Percentiles rank a stretch among this genome's conserved stretches.
phyloP scores from a whole-genome alignment of 1,140 invertebrate genomes.

The Vanessa atalanta region DNA sequence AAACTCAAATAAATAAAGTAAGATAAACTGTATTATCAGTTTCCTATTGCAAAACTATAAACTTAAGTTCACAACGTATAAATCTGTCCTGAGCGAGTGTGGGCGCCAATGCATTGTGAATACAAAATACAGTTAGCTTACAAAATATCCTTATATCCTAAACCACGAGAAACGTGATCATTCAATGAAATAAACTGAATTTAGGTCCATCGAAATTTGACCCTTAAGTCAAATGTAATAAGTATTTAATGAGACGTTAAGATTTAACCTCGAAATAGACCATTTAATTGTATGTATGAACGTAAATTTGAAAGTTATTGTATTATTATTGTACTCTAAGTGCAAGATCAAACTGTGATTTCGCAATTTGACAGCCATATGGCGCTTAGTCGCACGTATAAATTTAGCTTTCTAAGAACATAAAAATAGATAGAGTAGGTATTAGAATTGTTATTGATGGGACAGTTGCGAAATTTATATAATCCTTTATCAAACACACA shows the following conservation, averaged over 20 bases:
- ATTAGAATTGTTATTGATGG: background rate
- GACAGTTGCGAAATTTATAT: background rate
- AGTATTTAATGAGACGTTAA: background rate
- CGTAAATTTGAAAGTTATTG: slow-evolving; percentile 16
- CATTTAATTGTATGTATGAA: background rate
- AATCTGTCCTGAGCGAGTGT: slow-evolving; percentile 42
- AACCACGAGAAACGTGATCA: background rate
- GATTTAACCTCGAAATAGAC: background rate
- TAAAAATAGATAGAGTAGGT: background rate
- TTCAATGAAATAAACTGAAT: background rate
- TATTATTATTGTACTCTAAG: background rate
- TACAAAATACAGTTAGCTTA: slow-evolving; percentile 19
- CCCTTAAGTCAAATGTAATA: background rate
- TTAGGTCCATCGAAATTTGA: background rate
- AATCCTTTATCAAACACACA: background rate
- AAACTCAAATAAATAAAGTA: background rate
- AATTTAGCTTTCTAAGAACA: background rate
- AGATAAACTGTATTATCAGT: slow-evolving; percentile 36
- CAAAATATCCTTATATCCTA: background rate
- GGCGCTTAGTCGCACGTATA: background rate
- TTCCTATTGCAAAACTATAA: slow-evolving; percentile 39
- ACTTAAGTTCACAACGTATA: slow-evolving; percentile 34
- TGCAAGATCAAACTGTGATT: background rate
- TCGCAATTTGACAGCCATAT: slow-evolving; percentile 9
- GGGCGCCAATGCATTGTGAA: slow-evolving; percentile 36